Evolutionary conservation across 1,140 invertebrate genomes (phyloP), one percentile per base, ranked within the genome.

Genomic region (Leptinotarsa defecta): DNA sequence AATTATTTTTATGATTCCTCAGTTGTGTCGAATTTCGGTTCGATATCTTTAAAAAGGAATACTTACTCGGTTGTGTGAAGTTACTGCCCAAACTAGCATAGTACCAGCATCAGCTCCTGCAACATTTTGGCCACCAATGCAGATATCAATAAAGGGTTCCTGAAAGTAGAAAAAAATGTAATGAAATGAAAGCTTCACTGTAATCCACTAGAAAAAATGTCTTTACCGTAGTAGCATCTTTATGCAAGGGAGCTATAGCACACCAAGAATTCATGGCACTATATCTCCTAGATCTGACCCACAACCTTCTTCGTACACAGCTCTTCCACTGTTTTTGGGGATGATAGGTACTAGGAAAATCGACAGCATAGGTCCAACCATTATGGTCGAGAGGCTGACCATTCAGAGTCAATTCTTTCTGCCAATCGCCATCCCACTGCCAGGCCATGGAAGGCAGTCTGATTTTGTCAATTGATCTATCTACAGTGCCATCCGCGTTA

Each of bases 361-460:
- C 96, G 65, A 96, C 88, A 27, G 96, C 95, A 88, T 98, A 98
- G 48, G 93, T 96, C 96, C 96, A 98, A 57, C 95, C 95, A 90
- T 96, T 95, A 86, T 94, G 92, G 85, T 94, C 93, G 68, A 97
- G 87, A 3, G 93, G 93, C 82, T 96, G 92, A 4, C 95, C 95
- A 86, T 96, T 92, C 65, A 97, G 87, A 34, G 93, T 94, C 15
- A 94, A 89, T 85, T 97, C 95, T 70, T 97, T 89, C 77, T 94
- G 91, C 96, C 96, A 98, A 79, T 96, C 94, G 4, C 92, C 96
- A 97, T 82, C 95, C 92, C 96, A 96, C 96, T 75, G 95, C 94
- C 90, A 95, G 91, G 95, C 94, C 90, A 95, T 92, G 0, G 95
- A 96, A 22, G 96, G 96, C 27, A 97, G 85, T 79, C 93, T 88